phyloP scores from a whole-genome alignment of 2,888 invertebrate species.

The Phaonia tiefii region DNA sequence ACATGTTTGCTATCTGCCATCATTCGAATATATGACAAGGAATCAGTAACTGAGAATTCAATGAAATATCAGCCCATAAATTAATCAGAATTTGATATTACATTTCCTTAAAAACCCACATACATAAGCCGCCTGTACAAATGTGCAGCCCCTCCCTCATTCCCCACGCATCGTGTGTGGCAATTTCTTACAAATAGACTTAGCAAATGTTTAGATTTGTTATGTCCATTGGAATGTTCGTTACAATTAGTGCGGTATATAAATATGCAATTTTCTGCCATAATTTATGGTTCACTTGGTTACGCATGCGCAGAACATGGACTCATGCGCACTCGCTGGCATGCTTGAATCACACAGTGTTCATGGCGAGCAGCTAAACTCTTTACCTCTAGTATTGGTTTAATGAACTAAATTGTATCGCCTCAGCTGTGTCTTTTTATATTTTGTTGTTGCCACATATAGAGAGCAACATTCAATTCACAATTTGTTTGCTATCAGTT shows the following conservation, averaged over 20 bases:
- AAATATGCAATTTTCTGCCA: slow-evolving; percentile 72
- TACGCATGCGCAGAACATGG: slow-evolving; percentile 65
- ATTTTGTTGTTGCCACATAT: slow-evolving; percentile 31
- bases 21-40: too few relatives aligned
- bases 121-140: too few relatives aligned
- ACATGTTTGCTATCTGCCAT: too few relatives aligned
- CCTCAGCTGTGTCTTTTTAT: slow-evolving; percentile 47
- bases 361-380: neutral
- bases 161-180: slow-evolving; percentile 14
- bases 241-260: slow-evolving; percentile 65
- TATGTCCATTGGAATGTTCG: slow-evolving; percentile 55
- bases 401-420: slow-evolving; percentile 47
- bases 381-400: neutral
- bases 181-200: slow-evolving; percentile 8
- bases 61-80: too few relatives aligned
- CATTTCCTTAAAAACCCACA: too few relatives aligned
- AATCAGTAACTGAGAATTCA: too few relatives aligned
- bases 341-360: slow-evolving; percentile 16
- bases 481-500: slow-evolving; percentile 46
- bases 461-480: slow-evolving; percentile 29
- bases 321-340: slow-evolving; percentile 29
- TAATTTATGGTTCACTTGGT: slow-evolving; percentile 71
- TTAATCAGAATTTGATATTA: too few relatives aligned
- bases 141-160: slow-evolving; percentile 17
- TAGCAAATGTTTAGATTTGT: slow-evolving; percentile 21